These are phyloP conservation scores for Stenurella melanura DNA, from an alignment of 2,888 invertebrate genomes.

Conservation along the genomic window DNA sequence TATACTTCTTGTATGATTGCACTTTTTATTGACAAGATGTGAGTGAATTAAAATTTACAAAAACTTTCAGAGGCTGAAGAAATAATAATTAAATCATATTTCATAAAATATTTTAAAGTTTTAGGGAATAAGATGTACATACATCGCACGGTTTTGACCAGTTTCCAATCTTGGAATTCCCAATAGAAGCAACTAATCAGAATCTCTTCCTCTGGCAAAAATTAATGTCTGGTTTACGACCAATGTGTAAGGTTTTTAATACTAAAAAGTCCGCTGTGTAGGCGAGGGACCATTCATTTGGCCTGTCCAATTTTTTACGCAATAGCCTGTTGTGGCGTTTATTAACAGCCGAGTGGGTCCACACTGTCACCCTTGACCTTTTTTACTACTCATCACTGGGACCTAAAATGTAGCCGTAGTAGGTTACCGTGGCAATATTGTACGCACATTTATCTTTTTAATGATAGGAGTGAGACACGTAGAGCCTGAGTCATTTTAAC, in stretches of 20 bases:
- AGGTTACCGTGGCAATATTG: conserved; percentile 21
- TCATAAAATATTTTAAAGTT: too few relatives aligned
- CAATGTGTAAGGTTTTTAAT: not conserved
- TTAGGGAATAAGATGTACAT: too few relatives aligned
- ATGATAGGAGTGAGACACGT: not conserved
- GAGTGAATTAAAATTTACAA: too few relatives aligned
- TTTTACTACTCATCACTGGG: conserved; percentile 25
- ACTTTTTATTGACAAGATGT: too few relatives aligned
- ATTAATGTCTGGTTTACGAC: not conserved
- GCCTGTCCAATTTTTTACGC: conserved; percentile 31
- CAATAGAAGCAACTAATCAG: too few relatives aligned
- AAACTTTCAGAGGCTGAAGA: too few relatives aligned
- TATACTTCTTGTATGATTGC: too few relatives aligned
- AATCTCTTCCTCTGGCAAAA: not conserved
- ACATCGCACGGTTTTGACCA: too few relatives aligned
- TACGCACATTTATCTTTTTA: conserved; percentile 29
- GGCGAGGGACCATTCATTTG: conserved; percentile 19
- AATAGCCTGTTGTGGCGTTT: conserved; percentile 19
- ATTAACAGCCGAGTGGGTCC: conserved; percentile 22
- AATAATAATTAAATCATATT: too few relatives aligned
- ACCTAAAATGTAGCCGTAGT: conserved; percentile 23
- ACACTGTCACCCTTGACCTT: conserved; percentile 23
- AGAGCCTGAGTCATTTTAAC: not conserved
- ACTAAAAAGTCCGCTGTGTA: not conserved
- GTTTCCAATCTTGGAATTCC: too few relatives aligned